Evolutionary conservation across 2,113 vertebrate species (phyloP), one percentile per base, ranked within the genome.

Genomic region (Poecilia latipinna): DNA sequence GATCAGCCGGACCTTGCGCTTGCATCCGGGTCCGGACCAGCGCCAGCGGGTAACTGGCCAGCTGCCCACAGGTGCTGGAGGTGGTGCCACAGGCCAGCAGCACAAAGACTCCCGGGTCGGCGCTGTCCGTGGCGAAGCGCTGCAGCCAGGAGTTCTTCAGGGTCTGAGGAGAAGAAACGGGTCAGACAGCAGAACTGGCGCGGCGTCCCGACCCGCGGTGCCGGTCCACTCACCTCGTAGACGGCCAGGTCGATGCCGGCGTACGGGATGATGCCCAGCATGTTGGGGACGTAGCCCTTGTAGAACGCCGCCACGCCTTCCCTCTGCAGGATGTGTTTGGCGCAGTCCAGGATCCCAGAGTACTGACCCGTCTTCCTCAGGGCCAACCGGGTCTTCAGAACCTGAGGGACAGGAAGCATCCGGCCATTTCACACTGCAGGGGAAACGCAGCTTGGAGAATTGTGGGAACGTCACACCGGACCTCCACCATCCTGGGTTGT

Each of bases 1-100:
- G 19, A 33, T 24, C 12, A 8, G 19, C 57, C 95, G 93, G 75
- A 98, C 97, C 98, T 96, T 98, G 97, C 4, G 96, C 98, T 88
- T 99, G 98, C 98, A 99, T 99, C 22, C 97, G 96, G 19, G 98
- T 99, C 89, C 98, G 93, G 81, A 99, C 96, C 0, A 99, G 94
- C 17, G 98, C 98, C 29, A 99, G 93, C 0, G 98, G 98, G 90
- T 99, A 99, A 89, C 97, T 98, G 77, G 98, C 94, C 33, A 99
- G 92, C 82, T 98, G 97, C 1, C 97, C 98, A 48, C 98, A 99
- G 0, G 98, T 98, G 84, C 98, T 98, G 64, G 98, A 99, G 15
- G 96, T 96, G 75, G 97, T 99, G 62, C 98, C 96, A 61, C 98
- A 99, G 26, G 97, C 97, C 75, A 99, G 91, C 22, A 99, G 94